Conservation (phyloP, 2,113 vertebrate species). For the Plectropomus leopardus region DNA sequence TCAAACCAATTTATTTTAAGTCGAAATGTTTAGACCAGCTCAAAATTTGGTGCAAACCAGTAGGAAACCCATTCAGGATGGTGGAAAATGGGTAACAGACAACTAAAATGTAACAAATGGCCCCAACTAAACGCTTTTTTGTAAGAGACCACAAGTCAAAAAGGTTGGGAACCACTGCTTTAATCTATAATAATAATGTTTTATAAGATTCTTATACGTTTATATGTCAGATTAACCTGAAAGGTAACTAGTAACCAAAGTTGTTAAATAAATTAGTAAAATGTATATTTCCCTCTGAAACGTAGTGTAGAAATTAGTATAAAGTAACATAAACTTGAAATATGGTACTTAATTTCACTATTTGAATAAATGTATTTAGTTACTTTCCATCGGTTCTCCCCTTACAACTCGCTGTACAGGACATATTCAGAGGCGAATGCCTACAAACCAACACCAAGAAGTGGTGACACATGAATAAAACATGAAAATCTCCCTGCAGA, state of each 20-base stretch:
- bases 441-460: slow-evolving; percentile 24
- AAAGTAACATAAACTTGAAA: not conserved
- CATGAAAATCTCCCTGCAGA: slow-evolving; percentile 27
- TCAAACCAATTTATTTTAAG: too few species aligned
- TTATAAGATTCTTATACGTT: not conserved
- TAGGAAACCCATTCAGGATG: too few species aligned
- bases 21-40: too few species aligned
- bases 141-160: not conserved
- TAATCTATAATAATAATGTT: not conserved
- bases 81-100: too few species aligned
- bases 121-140: not conserved
- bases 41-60: too few species aligned
- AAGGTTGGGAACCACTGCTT: not conserved
- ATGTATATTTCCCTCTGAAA: not conserved
- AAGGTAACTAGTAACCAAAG: not conserved
- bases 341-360: not conserved
- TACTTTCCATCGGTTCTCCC: not conserved
- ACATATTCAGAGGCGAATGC: slow-evolving; percentile 20
- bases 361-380: not conserved
- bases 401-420: not conserved
- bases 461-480: slow-evolving; percentile 61
- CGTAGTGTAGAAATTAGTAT: not conserved
- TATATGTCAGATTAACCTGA: too few species aligned
- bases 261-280: not conserved
- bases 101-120: not conserved